Base-by-base conservation (phyloP, 1,140 invertebrate genomes). In the Drosophila nigrodunni region DNA sequence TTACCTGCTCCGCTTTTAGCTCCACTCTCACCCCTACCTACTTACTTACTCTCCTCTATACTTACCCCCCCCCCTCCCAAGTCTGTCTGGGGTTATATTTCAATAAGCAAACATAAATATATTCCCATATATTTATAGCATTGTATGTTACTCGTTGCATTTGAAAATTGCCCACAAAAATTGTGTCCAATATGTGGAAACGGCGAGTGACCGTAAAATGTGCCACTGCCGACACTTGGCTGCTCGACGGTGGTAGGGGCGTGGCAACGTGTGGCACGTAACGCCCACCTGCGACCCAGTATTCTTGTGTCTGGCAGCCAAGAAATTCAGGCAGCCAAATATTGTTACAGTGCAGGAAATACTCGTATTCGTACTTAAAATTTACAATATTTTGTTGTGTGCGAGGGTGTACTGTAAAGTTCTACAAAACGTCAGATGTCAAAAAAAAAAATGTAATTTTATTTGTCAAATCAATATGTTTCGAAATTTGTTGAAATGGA, bases 91-190 rank as follows among this genome's bases (percentile, higher is more conserved):
- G 34, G 41, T 72, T 57, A 73, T 55, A 77, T 79, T 78, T 89
- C 83, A 88, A 88, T 88, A 88, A 89, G 85, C 71, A 72, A 47
- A 65, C 59, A 75, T 77, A 72, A 86, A 83, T 80, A 80, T 88
- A 78, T 30, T 5, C 25, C 25, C 69, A 82, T 68, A 82, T 80
- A 88, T 89, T 88, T 88, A 88, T 83, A 68, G 80, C 85, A 47
- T 30, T 30, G 25, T 80, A 71, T 83, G 77, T 77, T 64, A 70
- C 25, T 80, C 47, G 74, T 44, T 88, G 80, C 80, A 87, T 88
- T 87, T 88, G 79, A 88, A 88, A 87, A 87, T 87, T 87, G 83
- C 73, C 75, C 78, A 74, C 74, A 82, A 68, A 30, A 65, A 70
- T 62, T 82, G 70, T 88, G 80, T 83, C 83, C 82, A 87, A 88